Evolutionary conservation across 1,140 invertebrate genomes (phyloP), one percentile per base, ranked within the genome.

Genomic region (Danaus melanippus): DNA sequence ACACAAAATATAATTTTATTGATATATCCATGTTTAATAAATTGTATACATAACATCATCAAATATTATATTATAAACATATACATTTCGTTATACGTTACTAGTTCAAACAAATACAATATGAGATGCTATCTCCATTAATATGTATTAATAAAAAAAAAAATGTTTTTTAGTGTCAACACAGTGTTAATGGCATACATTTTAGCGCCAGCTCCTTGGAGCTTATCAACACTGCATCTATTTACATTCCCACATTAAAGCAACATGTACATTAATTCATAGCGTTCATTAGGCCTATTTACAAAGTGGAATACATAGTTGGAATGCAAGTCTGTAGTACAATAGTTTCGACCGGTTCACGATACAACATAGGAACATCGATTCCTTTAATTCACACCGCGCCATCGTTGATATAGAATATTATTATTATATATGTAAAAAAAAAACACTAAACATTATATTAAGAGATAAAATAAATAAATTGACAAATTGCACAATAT

Each of bases 1-100:
- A 87, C 85, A 88, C 86, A 88, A 88, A 88, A 88, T 88, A 88
- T 88, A 88, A 84, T 87, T 87, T 87, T 88, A 87, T 88, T 88
- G 82, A 87, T 88, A 86, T 87, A 87, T 86, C 77, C 83, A 87
- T 86, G 79, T 86, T 86, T 86, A 84, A 86, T 86, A 86, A 84
- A 84, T 84, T 86, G 84, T 86, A 86, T 86, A 86, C 82, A 86
- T 85, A 86, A 86, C 79, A 82, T 84, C 81, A 84, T 86, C 83
- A 84, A 86, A 86, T 84, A 84, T 84, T 86, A 86, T 84, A 86
- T 86, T 84, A 86, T 84, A 86, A 84, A 86, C 83, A 86, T 86
- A 86, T 86, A 84, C 81, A 82, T 84, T 86, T 84, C 79, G 83
- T 84, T 86, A 84, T 82, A 83, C 76, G 81, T 84, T 71, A 78